These are phyloP conservation scores for Microctonus brassicae DNA, from an alignment of 2,888 invertebrate species.

Conservation along the genomic window DNA sequence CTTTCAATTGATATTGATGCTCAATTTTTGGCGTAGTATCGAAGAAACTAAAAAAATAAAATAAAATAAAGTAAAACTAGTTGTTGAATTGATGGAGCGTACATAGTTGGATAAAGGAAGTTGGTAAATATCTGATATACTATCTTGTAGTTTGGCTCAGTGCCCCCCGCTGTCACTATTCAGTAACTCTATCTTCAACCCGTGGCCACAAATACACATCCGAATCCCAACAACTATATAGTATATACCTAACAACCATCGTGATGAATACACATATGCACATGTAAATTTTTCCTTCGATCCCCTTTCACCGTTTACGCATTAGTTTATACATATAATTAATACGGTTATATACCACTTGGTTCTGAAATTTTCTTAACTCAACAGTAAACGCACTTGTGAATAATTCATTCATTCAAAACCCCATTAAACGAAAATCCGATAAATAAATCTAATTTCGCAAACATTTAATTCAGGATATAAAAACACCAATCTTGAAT, in stretches of 20 bases:
- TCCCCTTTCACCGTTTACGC: background rate
- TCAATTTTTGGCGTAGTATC: constrained; percentile 10
- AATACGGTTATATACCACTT: background rate
- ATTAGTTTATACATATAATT: too few species aligned
- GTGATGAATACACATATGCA: background rate
- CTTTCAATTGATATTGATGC: constrained; percentile 7
- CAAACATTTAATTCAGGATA: too few species aligned
- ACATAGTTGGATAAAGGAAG: constrained; percentile 1
- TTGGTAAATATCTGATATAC: background rate
- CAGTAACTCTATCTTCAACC: constrained; percentile 19
- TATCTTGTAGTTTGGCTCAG: constrained; percentile 5
- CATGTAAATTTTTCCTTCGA: background rate
- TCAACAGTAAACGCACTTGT: too few species aligned
- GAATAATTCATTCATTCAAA: too few species aligned
- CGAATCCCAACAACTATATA: background rate
- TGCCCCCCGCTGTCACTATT: background rate
- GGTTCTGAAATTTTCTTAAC: constrained; percentile 3
- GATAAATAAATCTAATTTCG: too few species aligned
- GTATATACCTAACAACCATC: background rate
- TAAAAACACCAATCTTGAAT: background rate
- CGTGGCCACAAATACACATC: constrained; percentile 1
- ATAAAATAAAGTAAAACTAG: background rate
- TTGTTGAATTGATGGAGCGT: constrained; percentile 15
- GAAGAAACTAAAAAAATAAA: background rate
- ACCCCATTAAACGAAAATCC: too few species aligned